A percentile compares a stretch with the other conserved stretches of the same genome.
Conservation (phyloP, 2,113 vertebrate genomes). For the Aspiorhynchus laticeps region DNA sequence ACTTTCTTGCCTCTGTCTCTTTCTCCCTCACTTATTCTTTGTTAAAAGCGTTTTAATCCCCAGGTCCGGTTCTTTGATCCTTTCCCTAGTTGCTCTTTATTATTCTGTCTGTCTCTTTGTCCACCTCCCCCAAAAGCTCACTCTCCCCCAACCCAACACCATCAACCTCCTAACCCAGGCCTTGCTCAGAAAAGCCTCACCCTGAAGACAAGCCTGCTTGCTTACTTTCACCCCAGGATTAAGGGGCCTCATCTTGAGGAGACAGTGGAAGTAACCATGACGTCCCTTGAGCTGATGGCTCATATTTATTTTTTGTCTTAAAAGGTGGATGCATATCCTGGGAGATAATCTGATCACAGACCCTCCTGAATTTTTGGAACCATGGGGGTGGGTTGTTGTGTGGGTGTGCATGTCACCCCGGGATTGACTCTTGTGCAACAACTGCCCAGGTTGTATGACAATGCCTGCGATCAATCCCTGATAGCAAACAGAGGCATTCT, state of each 20-base stretch:
- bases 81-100: constrained; percentile 25
- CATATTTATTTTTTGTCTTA: constrained; percentile 80
- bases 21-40: constrained; percentile 8
- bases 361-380: constrained; percentile 59
- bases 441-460: constrained; percentile 57
- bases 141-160: constrained; percentile 19
- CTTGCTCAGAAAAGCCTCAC: constrained; percentile 23
- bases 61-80: constrained; percentile 26
- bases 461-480: constrained; percentile 51
- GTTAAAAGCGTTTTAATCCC: constrained; percentile 34
- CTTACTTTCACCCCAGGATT: constrained; percentile 73
- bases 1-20: constrained; percentile 1
- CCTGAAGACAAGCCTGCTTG: constrained; percentile 66
- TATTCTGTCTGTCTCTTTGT: constrained; percentile 42
- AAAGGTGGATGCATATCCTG: constrained; percentile 74
- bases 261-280: constrained; percentile 71
- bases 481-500: constrained; percentile 63
- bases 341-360: constrained; percentile 73
- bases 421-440: constrained; percentile 45
- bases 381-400: constrained; percentile 56
- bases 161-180: constrained; percentile 29
- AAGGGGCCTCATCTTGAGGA: constrained; percentile 68
- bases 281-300: constrained; percentile 67
- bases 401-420: constrained; percentile 49
- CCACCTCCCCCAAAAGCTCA: constrained; percentile 49